Percentiles rank a stretch among this genome's conserved stretches.
Evolutionary conservation across 2,113 vertebrate genomes (phyloP).

Genomic region (Crotophaga sulcirostris): DNA sequence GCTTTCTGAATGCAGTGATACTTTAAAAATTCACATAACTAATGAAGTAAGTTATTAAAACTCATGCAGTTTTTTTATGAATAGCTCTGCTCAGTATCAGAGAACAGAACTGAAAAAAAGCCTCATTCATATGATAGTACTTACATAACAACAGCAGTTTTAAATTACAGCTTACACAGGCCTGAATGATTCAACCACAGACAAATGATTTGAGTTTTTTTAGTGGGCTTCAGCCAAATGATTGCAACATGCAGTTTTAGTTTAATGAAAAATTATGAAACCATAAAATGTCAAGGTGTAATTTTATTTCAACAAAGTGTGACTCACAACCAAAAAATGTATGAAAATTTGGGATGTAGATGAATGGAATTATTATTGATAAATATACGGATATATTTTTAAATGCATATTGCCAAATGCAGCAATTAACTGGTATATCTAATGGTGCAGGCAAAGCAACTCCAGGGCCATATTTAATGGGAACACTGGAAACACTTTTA

Average conservation of each 20-base stretch:
- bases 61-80: not conserved
- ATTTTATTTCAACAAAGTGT: not conserved
- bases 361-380: not conserved
- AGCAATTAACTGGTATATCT: not conserved
- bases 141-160: conserved; percentile 18
- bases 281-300: not conserved
- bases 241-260: not conserved
- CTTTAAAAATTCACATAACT: not conserved
- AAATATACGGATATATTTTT: not conserved
- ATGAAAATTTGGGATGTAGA: not conserved
- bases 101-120: not conserved
- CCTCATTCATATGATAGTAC: not conserved
- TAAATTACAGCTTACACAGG: conserved; percentile 14
- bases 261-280: not conserved
- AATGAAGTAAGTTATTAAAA: not conserved
- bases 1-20: not conserved
- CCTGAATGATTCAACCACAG: conserved; percentile 16
- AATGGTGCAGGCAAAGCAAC: not conserved
- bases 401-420: not conserved
- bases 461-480: not conserved
- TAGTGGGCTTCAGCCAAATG: not conserved
- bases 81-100: not conserved
- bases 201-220: not conserved
- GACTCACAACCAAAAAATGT: not conserved
- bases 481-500: not conserved